Percentiles rank a stretch among this genome's conserved stretches.
Evolutionary conservation across 1,140 invertebrate genomes (phyloP).

Genomic region (Zelostemma sp.): DNA sequence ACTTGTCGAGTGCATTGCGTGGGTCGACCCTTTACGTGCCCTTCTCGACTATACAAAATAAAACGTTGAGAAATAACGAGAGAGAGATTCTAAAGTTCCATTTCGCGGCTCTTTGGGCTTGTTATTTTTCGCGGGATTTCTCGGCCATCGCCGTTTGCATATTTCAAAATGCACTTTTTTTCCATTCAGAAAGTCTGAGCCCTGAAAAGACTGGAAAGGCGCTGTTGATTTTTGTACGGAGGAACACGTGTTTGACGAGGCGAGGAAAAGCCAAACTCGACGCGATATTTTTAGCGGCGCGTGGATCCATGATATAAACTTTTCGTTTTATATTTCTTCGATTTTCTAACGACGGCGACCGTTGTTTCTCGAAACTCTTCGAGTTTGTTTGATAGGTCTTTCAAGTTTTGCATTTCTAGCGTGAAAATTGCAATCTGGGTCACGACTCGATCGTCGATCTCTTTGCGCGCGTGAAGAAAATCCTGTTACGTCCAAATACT

Average conservation of each 20-base stretch:
- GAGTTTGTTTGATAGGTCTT: too few species aligned
- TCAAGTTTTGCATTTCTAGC: not conserved
- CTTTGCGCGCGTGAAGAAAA: not conserved
- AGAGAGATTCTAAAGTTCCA: too few species aligned
- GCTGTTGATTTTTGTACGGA: not conserved
- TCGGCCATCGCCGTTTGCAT: too few species aligned
- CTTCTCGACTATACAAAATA: not conserved
- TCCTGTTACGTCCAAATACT: too few species aligned
- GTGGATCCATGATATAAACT: not conserved
- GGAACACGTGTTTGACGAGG: not conserved
- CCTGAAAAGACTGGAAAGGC: not conserved
- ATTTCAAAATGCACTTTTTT: not conserved
- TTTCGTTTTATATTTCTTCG: too few species aligned
- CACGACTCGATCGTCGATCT: constrained; percentile 1
- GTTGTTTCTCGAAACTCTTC: too few species aligned
- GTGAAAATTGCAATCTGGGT: not conserved
- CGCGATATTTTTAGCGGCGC: not conserved
- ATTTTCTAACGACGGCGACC: too few species aligned
- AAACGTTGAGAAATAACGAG: not conserved
- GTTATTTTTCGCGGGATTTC: too few species aligned
- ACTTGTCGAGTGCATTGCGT: not conserved
- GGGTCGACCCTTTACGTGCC: not conserved
- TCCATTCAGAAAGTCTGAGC: not conserved
- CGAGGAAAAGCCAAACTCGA: not conserved
- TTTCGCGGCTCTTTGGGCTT: too few species aligned